phyloP scores from a whole-genome alignment of 2,113 vertebrate genomes.

The Tricholaema leucomelas region DNA sequence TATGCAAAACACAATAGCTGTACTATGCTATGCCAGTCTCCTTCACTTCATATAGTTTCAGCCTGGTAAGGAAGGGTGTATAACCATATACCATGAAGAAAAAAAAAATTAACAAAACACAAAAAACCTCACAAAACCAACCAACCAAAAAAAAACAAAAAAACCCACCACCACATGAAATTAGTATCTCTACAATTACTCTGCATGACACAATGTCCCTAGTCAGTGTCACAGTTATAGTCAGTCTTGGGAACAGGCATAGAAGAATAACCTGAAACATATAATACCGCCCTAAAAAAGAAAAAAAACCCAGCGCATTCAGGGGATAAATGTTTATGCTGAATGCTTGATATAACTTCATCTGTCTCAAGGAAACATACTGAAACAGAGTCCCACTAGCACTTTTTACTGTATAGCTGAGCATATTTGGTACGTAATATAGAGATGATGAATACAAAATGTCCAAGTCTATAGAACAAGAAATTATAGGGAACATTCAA shows the following conservation, averaged over 20 bases:
- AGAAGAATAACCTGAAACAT: not conserved
- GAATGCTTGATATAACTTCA: not conserved
- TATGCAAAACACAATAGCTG: not conserved
- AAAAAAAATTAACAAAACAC: not conserved
- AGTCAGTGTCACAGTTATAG: not conserved
- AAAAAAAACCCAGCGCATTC: not conserved
- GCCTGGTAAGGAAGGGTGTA: not conserved
- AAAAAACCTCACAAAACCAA: too few relatives aligned
- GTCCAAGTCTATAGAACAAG: not conserved
- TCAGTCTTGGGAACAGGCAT: not conserved
- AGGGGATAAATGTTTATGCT: not conserved
- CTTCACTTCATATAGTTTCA: not conserved
- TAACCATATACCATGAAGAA: not conserved
- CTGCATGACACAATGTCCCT: not conserved
- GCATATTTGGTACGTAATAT: not conserved
- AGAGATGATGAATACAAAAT: not conserved
- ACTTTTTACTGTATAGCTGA: not conserved
- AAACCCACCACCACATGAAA: fast-evolving
- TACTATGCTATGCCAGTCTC: not conserved
- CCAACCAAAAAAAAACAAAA: not conserved
- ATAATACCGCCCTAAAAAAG: not conserved
- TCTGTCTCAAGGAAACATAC: not conserved
- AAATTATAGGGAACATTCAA: not conserved
- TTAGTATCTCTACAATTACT: not conserved
- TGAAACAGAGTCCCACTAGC: not conserved